Conservation (phyloP, 2,113 vertebrate species). For the Nematolebias whitei region DNA sequence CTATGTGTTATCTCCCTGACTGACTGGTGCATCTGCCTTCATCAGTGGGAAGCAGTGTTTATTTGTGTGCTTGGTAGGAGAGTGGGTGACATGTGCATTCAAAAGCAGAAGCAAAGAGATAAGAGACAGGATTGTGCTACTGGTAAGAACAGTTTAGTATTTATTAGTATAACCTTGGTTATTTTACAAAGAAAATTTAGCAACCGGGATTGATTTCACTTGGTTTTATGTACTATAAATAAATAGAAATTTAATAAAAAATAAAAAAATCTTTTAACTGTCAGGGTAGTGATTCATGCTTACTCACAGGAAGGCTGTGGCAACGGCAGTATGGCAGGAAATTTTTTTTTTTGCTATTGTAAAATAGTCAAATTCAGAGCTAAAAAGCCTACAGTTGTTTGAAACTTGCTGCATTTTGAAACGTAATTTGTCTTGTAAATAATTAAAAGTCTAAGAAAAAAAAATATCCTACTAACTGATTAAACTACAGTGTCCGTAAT, state of each 20-base stretch:
- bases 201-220: slow-evolving; percentile 5
- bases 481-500: slow-evolving; percentile 52
- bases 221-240: slow-evolving; percentile 4
- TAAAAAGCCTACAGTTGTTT: not conserved
- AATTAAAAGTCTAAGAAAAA: slow-evolving; percentile 48
- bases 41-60: slow-evolving; percentile 6
- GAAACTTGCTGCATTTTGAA: not conserved
- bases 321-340: slow-evolving; percentile 21
- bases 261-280: slow-evolving; percentile 10
- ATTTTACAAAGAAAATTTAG: slow-evolving; percentile 3
- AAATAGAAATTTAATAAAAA: too few species aligned
- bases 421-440: slow-evolving; percentile 13
- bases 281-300: slow-evolving; percentile 39
- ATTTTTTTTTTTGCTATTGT: slow-evolving; percentile 16
- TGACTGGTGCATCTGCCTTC: slow-evolving; percentile 5
- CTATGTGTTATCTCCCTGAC: slow-evolving; percentile 11
- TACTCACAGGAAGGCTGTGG: slow-evolving; percentile 35
- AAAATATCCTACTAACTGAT: slow-evolving; percentile 37
- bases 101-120: not conserved
- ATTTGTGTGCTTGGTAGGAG: slow-evolving; percentile 2
- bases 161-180: not conserved
- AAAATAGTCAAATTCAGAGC: not conserved
- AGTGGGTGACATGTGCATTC: not conserved
- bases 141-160: not conserved
- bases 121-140: not conserved